A percentile compares a stretch with the other conserved stretches of the same genome.
Evolutionary conservation across 2,888 invertebrate genomes (phyloP).

Genomic region (Elmis aenea): DNA sequence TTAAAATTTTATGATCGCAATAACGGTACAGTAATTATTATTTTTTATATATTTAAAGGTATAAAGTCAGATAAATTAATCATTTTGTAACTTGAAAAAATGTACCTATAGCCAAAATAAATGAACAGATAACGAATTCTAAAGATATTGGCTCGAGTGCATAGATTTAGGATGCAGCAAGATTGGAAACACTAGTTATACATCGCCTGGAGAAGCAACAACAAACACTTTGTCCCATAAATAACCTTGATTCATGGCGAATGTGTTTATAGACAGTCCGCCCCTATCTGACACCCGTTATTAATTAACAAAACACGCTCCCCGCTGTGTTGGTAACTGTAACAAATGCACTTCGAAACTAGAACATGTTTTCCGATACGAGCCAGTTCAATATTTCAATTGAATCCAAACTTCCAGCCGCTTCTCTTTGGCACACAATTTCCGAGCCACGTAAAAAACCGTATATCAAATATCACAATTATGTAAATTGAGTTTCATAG

Average conservation of each 20-base stretch:
- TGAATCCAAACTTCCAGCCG: constrained; percentile 14
- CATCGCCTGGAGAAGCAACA: constrained; percentile 20
- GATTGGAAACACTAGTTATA: too few species aligned
- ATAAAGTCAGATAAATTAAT: too few species aligned
- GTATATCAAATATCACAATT: constrained; percentile 31
- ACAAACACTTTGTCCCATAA: constrained; percentile 34
- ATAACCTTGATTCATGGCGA: constrained; percentile 39
- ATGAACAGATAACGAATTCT: too few species aligned
- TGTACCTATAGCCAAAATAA: too few species aligned
- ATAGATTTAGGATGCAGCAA: too few species aligned
- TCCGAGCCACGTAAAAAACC: constrained; percentile 24
- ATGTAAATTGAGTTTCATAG: constrained; percentile 38
- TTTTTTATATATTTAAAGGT: too few species aligned
- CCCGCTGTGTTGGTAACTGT: constrained; percentile 25
- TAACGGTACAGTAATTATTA: too few species aligned
- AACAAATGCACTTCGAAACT: constrained; percentile 29
- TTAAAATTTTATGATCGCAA: too few species aligned
- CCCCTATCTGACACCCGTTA: constrained; percentile 37
- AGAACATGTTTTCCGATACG: constrained; percentile 25
- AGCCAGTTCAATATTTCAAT: constrained; percentile 22
- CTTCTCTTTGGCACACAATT: constrained; percentile 22
- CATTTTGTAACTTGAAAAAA: too few species aligned
- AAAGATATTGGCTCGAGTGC: too few species aligned
- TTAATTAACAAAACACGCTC: constrained; percentile 39
- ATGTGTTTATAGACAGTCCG: constrained; percentile 35